A percentile compares a stretch with the other conserved stretches of the same genome.
Evolutionary conservation across 1,140 invertebrate species (phyloP).

Genomic region (Protaetia brevitarsis): DNA sequence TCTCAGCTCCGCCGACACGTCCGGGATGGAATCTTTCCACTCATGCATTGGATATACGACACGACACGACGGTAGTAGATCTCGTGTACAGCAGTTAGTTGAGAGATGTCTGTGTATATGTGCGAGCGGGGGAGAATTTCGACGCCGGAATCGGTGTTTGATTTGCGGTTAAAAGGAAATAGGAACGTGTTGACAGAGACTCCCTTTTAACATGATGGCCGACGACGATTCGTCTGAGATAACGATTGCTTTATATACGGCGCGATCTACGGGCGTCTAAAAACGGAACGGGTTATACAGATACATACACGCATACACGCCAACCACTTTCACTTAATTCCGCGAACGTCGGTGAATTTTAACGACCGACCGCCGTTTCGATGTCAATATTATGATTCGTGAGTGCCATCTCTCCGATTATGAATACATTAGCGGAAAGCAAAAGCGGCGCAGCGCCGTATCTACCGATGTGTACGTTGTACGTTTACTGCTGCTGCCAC

Average conservation of each 20-base stretch:
- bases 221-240: background rate
- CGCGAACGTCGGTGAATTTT: conserved; percentile 39
- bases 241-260: background rate
- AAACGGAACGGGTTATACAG: too few relatives aligned
- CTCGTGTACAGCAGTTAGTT: background rate
- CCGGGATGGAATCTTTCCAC: background rate
- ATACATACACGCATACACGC: too few relatives aligned
- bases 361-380: conserved; percentile 40
- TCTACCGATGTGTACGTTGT: background rate
- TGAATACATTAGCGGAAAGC: conserved; percentile 38
- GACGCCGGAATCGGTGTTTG: conserved; percentile 19
- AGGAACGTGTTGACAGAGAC: conserved; percentile 33
- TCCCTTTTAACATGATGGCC: conserved; percentile 32
- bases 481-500: too few relatives aligned
- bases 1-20: background rate
- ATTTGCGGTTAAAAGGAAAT: conserved; percentile 20
- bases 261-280: too few relatives aligned
- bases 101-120: background rate
- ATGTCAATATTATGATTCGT: conserved; percentile 42
- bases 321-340: conserved; percentile 45
- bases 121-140: background rate
- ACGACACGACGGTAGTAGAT: too few relatives aligned
- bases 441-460: background rate
- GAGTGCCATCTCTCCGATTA: conserved; percentile 41
- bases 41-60: background rate